A percentile compares a stretch with the other conserved stretches of the same genome.
phyloP scores from a whole-genome alignment of 2,797 vertebrate species.

The Geotrypetes seraphini region DNA sequence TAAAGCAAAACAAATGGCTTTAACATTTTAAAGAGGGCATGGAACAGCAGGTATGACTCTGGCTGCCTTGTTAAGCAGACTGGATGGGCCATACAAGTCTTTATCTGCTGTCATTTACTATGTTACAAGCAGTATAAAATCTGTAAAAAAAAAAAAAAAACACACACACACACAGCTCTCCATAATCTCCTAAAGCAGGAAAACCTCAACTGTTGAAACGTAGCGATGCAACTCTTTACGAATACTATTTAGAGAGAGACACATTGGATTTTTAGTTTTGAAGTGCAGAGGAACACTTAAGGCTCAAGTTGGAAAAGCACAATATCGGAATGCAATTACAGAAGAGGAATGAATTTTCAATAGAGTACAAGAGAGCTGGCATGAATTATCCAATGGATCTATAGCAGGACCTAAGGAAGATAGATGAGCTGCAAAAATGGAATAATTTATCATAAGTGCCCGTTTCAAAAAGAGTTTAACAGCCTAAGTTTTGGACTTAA shows the following conservation, averaged over 20 bases:
- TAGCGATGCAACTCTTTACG: slow-evolving; percentile 2
- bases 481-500: too few relatives aligned
- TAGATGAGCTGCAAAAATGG: slow-evolving; percentile 12
- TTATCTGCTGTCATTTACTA: too few relatives aligned
- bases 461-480: too few relatives aligned
- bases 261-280: slow-evolving; percentile 34
- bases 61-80: too few relatives aligned
- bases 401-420: slow-evolving; percentile 11
- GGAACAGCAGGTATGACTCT: too few relatives aligned
- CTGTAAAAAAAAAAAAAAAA: too few relatives aligned
- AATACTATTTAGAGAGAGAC: slow-evolving; percentile 2
- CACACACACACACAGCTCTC: too few relatives aligned
- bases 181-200: slow-evolving; percentile 28
- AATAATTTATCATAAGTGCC: too few relatives aligned
- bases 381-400: slow-evolving; percentile 8
- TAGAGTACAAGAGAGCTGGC: slow-evolving; percentile 11
- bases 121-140: slow-evolving; percentile 24
- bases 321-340: slow-evolving; percentile 6
- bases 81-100: too few relatives aligned
- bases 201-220: slow-evolving; percentile 2
- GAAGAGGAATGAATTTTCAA: slow-evolving; percentile 17
- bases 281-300: slow-evolving; percentile 9
- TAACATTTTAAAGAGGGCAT: too few relatives aligned
- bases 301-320: slow-evolving; percentile 8
- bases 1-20: too few relatives aligned